A percentile compares a stretch with the other conserved stretches of the same genome.
Conservation (phyloP, 2,113 vertebrate species). For the Butorides virescens region DNA sequence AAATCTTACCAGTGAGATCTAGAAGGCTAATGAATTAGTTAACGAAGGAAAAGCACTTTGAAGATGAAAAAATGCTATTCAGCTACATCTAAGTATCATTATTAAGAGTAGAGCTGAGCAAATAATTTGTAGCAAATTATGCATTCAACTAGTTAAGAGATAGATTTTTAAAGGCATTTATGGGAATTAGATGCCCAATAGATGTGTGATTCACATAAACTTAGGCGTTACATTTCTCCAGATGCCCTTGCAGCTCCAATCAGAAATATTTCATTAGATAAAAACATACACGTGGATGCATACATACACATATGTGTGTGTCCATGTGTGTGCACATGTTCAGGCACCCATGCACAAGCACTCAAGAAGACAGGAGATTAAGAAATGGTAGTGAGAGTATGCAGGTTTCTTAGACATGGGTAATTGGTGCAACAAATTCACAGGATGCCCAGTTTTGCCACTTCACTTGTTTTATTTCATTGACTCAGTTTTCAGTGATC, state of each 20-base stretch:
- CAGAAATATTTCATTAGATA: background rate
- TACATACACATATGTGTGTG: background rate
- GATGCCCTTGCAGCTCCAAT: background rate
- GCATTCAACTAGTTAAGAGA: background rate
- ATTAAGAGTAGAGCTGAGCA: background rate
- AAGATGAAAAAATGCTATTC: constrained; percentile 39
- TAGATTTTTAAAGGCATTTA: background rate
- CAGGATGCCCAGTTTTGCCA: background rate
- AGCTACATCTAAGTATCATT: background rate
- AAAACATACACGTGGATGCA: background rate
- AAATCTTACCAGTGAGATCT: background rate
- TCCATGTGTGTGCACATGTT: background rate
- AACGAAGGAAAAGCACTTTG: background rate
- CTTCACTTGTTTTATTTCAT: background rate
- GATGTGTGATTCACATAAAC: background rate
- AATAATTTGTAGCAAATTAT: constrained; percentile 34
- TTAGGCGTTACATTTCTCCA: background rate
- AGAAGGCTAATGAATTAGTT: constrained; percentile 6
- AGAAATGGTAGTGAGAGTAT: rapidly evolving
- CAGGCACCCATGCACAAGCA: background rate
- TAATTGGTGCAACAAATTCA: background rate
- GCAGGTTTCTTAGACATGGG: background rate
- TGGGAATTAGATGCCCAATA: background rate
- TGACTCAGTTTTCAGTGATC: background rate
- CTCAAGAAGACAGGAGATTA: background rate